A percentile compares a stretch with the other conserved stretches of the same genome.
Evolutionary conservation across 64 coral and sea anemone genomes (phyloP).

Genomic region (Montipora foliosa): DNA sequence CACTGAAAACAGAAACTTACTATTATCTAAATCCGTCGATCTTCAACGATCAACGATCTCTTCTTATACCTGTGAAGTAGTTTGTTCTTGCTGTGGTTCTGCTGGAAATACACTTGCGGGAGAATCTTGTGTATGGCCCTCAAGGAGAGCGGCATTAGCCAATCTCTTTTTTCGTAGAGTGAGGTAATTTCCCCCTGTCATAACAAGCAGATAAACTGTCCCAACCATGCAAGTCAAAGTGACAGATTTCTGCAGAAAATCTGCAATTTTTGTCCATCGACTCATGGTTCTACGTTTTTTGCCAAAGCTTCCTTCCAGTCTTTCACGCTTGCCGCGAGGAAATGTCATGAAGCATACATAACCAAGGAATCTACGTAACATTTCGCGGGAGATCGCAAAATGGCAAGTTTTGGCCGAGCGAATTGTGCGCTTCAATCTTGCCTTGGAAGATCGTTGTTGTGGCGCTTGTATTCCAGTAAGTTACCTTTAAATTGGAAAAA

Average conservation of each 20-base stretch:
- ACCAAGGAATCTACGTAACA: not conserved
- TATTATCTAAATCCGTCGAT: too few species aligned
- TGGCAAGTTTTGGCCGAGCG: slow-evolving; percentile 53
- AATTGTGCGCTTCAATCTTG: slow-evolving; percentile 22
- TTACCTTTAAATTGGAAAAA: not conserved
- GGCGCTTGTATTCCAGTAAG: slow-evolving; percentile 66
- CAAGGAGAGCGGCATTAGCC: slow-evolving; percentile 54
- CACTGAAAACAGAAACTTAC: too few species aligned
- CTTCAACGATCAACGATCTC: too few species aligned
- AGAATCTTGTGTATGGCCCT: not conserved
- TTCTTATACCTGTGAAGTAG: not conserved
- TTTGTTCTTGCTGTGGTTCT: not conserved
- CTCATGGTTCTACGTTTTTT: not conserved
- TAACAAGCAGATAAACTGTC: slow-evolving; percentile 61
- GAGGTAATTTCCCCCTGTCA: slow-evolving; percentile 64
- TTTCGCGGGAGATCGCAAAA: slow-evolving; percentile 10
- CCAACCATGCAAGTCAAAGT: slow-evolving; percentile 69
- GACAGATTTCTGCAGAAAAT: slow-evolving; percentile 84
- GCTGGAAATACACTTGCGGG: not conserved
- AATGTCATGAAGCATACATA: not conserved
- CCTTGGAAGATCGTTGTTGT: slow-evolving; percentile 2
- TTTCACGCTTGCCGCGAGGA: not conserved
- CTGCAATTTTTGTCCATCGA: slow-evolving; percentile 64
- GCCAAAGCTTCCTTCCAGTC: not conserved
- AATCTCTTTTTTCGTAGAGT: slow-evolving; percentile 67